A percentile compares a stretch with the other conserved stretches of the same genome.
These are phyloP conservation scores for Peribatodes rhomboidaria DNA, from an alignment of 2,888 invertebrate species.

Conservation along the genomic window DNA sequence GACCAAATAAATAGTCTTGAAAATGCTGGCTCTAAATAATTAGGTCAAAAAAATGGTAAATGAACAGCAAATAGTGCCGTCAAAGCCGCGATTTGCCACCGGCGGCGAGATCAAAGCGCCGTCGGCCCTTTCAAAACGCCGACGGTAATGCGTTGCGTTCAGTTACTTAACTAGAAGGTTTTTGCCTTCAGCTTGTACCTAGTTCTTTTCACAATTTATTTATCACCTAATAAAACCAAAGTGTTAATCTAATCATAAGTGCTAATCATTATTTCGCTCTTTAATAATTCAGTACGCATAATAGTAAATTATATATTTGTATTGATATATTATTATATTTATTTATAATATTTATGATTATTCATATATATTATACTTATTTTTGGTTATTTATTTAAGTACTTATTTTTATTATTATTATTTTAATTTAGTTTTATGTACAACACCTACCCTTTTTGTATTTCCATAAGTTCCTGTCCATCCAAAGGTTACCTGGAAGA, in stretches of 20 bases:
- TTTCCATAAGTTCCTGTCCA: too few species aligned
- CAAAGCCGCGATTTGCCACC: conserved; percentile 43
- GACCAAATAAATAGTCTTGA: not conserved
- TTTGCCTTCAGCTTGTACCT: conserved; percentile 1
- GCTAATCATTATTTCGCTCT: too few species aligned
- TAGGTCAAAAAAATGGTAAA: conserved; percentile 46
- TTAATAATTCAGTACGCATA: too few species aligned
- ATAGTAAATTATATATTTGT: too few species aligned
- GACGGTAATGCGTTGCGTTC: conserved; percentile 61
- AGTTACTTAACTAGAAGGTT: conserved; percentile 41
- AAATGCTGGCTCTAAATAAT: conserved; percentile 27
- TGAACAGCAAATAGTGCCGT: conserved; percentile 43
- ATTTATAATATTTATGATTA: too few species aligned
- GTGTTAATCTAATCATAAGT: not conserved
- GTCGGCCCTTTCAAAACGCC: conserved; percentile 68
- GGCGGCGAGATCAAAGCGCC: conserved; percentile 72
- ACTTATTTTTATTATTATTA: not conserved
- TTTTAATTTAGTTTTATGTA: not conserved
- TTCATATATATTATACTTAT: too few species aligned
- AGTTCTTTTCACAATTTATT: not conserved
- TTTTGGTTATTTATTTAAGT: too few species aligned
- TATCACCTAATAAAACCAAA: not conserved
- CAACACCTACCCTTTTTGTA: not conserved
- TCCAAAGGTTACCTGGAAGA: too few species aligned
- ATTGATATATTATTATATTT: too few species aligned